Base-by-base conservation (phyloP, 2,797 vertebrate species). In the Fistularia commersonii region DNA sequence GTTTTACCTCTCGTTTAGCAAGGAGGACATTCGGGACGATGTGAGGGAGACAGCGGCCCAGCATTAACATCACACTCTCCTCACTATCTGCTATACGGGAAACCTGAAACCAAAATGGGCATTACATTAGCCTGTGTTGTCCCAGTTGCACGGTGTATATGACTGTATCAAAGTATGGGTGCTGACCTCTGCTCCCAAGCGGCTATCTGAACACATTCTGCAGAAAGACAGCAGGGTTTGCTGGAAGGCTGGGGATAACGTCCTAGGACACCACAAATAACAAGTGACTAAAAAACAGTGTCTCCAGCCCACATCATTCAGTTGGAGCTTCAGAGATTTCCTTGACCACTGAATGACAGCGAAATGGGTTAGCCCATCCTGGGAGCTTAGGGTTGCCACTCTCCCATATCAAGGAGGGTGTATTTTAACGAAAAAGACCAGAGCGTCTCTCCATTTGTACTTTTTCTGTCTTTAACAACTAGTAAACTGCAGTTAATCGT, bases 21-120 rank as follows among this genome's bases (percentile, higher is more conserved):
- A 99, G 91, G 1, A 99, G 93, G 61, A 99, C 97, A 3, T 99
- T 99, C 8, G 97, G 97, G 57, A 99, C 97, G 40, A 98, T 99
- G 87, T 98, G 96, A 62, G 97, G 97, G 54, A 99, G 89, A 85
- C 97, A 99, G 68, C 97, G 96, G 32, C 97, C 96, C 80, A 99
- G 74, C 97, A 99, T 99, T 63, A 99, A 78, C 93, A 97, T 96
- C 58, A 98, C 95, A n/a, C 93, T 97, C 75, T 93, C 92, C 68
- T 98, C 97, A 47, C 93, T 95, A 86, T 98, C 97, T 50, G 97
- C 95, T 70, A 99, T 98, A 70, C 94, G 92, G 48, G 96, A 98
- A 35, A 99, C 97, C 97, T 99, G 76, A 23, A 61, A 51, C 56
- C 2, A 10, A 54, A 5, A 68, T 10, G 8, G 10, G 41, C 1